These are phyloP conservation scores for Aphelocoma californica DNA, from an alignment of 2,797 vertebrate genomes.

Conservation along the genomic window DNA sequence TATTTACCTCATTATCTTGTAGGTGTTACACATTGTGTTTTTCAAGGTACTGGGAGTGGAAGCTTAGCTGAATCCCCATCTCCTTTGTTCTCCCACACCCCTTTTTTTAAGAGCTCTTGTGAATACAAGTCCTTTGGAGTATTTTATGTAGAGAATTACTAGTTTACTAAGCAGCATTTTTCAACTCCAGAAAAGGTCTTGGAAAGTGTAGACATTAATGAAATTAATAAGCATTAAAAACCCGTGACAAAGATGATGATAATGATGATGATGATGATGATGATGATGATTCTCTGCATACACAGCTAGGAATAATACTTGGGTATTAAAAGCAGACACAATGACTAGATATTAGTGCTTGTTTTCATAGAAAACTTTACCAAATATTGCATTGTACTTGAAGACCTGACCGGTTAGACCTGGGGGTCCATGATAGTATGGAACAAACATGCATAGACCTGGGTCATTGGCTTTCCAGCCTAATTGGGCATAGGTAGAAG, in stretches of 20 bases:
- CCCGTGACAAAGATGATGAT: neutral
- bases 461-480: neutral
- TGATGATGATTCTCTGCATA: neutral
- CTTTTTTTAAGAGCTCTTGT: neutral
- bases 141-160: neutral
- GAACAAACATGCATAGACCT: neutral
- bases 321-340: neutral
- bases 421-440: neutral
- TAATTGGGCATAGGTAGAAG: neutral
- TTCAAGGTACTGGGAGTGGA: neutral
- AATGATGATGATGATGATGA: neutral
- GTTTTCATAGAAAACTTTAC: neutral
- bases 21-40: neutral
- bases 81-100: neutral
- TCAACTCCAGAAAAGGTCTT: neutral
- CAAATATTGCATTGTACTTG: neutral
- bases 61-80: neutral
- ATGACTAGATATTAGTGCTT: neutral
- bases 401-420: neutral
- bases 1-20: neutral
- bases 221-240: neutral
- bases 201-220: neutral
- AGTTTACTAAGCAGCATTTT: neutral
- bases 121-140: neutral
- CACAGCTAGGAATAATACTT: neutral